phyloP scores from a whole-genome alignment of 2,888 invertebrate species.

The Drosophila monieri region DNA sequence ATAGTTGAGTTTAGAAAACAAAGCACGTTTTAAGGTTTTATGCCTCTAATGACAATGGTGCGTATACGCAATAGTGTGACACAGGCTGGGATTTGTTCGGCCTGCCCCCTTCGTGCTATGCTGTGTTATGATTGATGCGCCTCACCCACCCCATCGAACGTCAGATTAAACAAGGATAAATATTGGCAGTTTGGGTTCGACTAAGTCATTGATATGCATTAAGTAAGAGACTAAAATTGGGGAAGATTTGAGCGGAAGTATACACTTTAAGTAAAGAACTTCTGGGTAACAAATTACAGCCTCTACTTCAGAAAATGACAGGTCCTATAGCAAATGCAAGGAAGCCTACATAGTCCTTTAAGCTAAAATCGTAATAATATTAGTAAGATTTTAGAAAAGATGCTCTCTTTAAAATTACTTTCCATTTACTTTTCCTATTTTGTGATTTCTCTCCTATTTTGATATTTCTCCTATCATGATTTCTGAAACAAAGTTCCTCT shows the following conservation, averaged over 20 bases:
- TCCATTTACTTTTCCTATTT: too few species aligned
- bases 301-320: neutral
- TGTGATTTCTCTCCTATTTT: too few species aligned
- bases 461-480: too few species aligned
- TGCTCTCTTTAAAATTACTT: too few species aligned
- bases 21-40: constrained; percentile 62
- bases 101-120: constrained; percentile 15
- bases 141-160: constrained; percentile 43
- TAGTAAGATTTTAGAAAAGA: too few species aligned
- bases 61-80: constrained; percentile 33
- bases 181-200: constrained; percentile 40
- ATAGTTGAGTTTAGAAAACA: constrained; percentile 47
- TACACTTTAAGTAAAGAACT: constrained; percentile 2
- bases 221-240: neutral
- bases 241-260: neutral
- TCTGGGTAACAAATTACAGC: neutral
- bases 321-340: too few species aligned
- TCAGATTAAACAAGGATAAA: constrained; percentile 61
- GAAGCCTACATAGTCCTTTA: too few species aligned
- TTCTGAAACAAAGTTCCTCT: too few species aligned
- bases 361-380: too few species aligned
- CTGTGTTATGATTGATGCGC: constrained; percentile 67
- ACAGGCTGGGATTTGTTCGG: constrained; percentile 28
- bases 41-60: constrained; percentile 48
- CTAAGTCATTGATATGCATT: constrained; percentile 48